Conservation (phyloP, 2,888 invertebrate species). For the Spodoptera littoralis region DNA sequence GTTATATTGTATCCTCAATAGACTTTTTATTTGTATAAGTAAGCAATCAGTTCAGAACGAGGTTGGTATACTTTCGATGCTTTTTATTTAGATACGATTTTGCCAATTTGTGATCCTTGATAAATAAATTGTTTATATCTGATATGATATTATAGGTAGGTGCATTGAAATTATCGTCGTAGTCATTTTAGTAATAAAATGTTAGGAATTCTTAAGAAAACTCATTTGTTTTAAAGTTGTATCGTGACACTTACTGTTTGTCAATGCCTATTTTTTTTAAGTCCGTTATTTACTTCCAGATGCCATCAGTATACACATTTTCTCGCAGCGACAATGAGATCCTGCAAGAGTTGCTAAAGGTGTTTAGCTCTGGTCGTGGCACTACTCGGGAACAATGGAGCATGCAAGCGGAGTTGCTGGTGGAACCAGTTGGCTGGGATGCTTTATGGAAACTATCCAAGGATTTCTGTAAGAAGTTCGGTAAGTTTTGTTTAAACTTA, state of each 20-base stretch:
- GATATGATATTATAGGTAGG: too few relatives aligned
- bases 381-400: conserved; percentile 83
- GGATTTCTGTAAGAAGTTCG: conserved; percentile 89
- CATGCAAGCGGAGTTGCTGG: conserved; percentile 86
- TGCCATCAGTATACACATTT: conserved; percentile 82
- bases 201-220: too few relatives aligned
- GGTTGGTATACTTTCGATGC: too few relatives aligned
- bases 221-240: too few relatives aligned
- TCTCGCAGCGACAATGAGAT: conserved; percentile 79
- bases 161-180: too few relatives aligned
- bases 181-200: too few relatives aligned
- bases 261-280: too few relatives aligned
- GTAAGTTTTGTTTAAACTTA: conserved; percentile 61
- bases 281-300: conserved; percentile 57
- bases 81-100: too few relatives aligned
- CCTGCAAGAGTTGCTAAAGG: conserved; percentile 73
- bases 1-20: not conserved
- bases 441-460: conserved; percentile 92
- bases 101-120: too few relatives aligned
- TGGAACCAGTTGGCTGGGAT: conserved; percentile 92
- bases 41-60: too few relatives aligned
- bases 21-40: not conserved
- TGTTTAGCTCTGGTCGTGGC: conserved; percentile 77
- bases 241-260: too few relatives aligned
- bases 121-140: too few relatives aligned